Conservation (phyloP, 2,888 invertebrate species). For the Mesochorus sp. region DNA sequence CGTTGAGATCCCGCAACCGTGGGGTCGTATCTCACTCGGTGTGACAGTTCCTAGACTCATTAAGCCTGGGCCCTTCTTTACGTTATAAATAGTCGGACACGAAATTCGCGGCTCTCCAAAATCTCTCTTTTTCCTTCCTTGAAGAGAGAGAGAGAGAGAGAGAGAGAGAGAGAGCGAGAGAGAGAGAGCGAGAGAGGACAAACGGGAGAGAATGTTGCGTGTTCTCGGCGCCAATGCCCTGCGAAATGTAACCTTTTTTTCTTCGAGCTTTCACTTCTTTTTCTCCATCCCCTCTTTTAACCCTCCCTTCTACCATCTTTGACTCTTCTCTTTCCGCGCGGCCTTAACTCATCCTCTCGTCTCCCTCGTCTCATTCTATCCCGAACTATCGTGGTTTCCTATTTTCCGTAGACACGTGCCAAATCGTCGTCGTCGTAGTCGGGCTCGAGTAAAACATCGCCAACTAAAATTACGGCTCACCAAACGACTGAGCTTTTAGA, state of each 20-base stretch:
- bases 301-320: slow-evolving; percentile 46
- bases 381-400: slow-evolving; percentile 70
- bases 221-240: slow-evolving; percentile 25
- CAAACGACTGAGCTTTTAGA: slow-evolving; percentile 43
- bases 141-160: slow-evolving; percentile 48
- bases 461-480: slow-evolving; percentile 78
- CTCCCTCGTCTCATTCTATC: slow-evolving; percentile 35
- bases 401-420: slow-evolving; percentile 80
- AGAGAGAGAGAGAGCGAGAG: slow-evolving; percentile 49
- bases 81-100: slow-evolving; percentile 78
- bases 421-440: slow-evolving; percentile 66
- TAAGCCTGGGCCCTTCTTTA: slow-evolving; percentile 77
- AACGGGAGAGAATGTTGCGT: slow-evolving; percentile 54
- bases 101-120: slow-evolving; percentile 65
- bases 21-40: slow-evolving; percentile 76
- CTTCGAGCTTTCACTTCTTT: slow-evolving; percentile 34
- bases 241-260: slow-evolving; percentile 32
- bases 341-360: slow-evolving; percentile 45
- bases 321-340: slow-evolving; percentile 30
- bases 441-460: slow-evolving; percentile 26
- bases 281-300: slow-evolving; percentile 37
- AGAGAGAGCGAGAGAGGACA: slow-evolving; percentile 55
- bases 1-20: slow-evolving; percentile 59
- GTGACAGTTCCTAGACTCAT: slow-evolving; percentile 80
- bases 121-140: slow-evolving; percentile 54